Percentiles rank a stretch among this genome's conserved stretches.
phyloP scores from a whole-genome alignment of 1,140 invertebrate species.

The Acromyrmex heyeri region DNA sequence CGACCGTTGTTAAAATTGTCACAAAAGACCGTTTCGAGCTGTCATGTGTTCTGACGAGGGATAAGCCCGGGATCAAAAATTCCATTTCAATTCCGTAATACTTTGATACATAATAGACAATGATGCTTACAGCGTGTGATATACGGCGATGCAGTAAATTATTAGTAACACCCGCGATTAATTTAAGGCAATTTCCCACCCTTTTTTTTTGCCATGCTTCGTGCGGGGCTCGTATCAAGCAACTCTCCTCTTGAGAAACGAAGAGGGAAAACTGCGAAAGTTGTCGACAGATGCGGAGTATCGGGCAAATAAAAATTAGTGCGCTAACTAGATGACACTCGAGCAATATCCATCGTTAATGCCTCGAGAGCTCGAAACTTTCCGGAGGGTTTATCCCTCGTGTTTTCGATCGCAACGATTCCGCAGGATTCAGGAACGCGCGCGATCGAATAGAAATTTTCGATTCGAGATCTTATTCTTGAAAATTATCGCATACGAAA shows the following conservation, averaged over 20 bases:
- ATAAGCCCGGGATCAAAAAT: constrained; percentile 54
- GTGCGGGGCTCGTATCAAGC: background rate
- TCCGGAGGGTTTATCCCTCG: background rate
- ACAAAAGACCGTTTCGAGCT: background rate
- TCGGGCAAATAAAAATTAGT: background rate
- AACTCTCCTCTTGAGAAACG: background rate
- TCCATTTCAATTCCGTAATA: constrained; percentile 33
- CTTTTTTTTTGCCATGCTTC: background rate
- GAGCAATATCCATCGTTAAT: background rate
- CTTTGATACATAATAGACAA: background rate
- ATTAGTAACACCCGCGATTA: background rate
- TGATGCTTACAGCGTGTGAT: constrained; percentile 1
- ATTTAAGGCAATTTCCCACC: background rate
- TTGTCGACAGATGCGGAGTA: background rate
- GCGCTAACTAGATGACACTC: background rate
- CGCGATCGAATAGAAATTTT: constrained; percentile 5
- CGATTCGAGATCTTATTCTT: background rate
- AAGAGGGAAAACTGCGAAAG: background rate
- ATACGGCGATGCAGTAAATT: constrained; percentile 15
- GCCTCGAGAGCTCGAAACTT: background rate
- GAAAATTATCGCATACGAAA: too few relatives aligned
- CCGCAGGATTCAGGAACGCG: background rate
- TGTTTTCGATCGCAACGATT: background rate
- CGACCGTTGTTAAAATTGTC: constrained; percentile 14
- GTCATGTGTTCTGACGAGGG: constrained; percentile 43